Conservation (phyloP, 1,140 invertebrate genomes). For the Trichogramma pretiosum region DNA sequence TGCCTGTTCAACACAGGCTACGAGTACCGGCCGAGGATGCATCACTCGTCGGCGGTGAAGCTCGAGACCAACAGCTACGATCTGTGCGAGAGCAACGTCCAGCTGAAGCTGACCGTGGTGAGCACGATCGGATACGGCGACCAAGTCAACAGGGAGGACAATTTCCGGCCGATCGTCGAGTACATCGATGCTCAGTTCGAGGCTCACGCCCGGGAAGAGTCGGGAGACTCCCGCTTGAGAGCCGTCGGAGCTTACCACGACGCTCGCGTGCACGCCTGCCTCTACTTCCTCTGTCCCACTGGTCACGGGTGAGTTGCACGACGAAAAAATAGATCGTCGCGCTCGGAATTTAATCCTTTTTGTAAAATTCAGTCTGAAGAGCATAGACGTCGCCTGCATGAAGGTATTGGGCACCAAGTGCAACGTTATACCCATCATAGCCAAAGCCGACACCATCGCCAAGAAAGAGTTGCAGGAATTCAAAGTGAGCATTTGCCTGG, state of each 20-base stretch:
- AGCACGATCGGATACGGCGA: constrained; percentile 98
- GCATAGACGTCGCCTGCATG: constrained; percentile 97
- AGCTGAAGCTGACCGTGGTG: constrained; percentile 90
- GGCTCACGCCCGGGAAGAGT: constrained; percentile 91
- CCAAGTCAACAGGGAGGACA: constrained; percentile 98
- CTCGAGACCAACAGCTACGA: constrained; percentile 95
- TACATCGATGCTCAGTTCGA: constrained; percentile 99
- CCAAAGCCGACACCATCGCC: constrained; percentile 97
- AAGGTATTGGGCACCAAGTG: constrained; percentile 97
- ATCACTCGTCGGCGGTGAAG: constrained; percentile 86
- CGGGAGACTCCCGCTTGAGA: constrained; percentile 83
- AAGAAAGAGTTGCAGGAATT: constrained; percentile 95
- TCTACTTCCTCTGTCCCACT: constrained; percentile 98
- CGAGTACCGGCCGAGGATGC: constrained; percentile 82
- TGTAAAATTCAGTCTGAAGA: constrained; percentile 61
- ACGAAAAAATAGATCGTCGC: neutral
- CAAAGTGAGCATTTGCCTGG: too few species aligned
- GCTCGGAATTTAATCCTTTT: neutral
- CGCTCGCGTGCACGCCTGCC: constrained; percentile 88
- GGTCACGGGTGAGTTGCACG: constrained; percentile 62
- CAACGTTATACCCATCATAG: constrained; percentile 98
- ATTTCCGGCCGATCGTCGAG: constrained; percentile 93
- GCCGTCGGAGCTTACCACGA: constrained; percentile 96
- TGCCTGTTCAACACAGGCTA: constrained; percentile 99
- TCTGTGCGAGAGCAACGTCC: constrained; percentile 91